phyloP scores from a whole-genome alignment of 2,888 invertebrate genomes.

The Athetis lepigone region DNA sequence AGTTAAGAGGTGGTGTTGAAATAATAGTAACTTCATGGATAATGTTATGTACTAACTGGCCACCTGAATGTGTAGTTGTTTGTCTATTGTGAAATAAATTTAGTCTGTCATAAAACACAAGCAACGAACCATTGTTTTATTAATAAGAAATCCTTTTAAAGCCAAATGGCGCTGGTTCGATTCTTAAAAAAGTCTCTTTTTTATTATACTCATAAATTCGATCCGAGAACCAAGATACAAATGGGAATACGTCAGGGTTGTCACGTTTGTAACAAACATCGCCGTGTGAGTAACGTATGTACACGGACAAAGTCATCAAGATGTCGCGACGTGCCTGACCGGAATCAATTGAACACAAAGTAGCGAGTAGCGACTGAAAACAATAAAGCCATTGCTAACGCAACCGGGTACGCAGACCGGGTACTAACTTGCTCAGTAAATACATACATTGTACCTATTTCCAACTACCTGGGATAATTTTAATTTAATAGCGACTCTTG shows the following conservation, averaged over 20 bases:
- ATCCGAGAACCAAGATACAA: neutral
- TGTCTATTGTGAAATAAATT: too few relatives aligned
- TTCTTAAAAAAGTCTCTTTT: neutral
- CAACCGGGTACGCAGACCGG: slow-evolving; percentile 37
- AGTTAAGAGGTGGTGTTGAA: too few relatives aligned
- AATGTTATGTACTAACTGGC: too few relatives aligned
- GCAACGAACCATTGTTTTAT: too few relatives aligned
- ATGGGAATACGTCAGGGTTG: slow-evolving; percentile 15
- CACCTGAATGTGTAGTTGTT: too few relatives aligned
- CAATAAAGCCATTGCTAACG: slow-evolving; percentile 61
- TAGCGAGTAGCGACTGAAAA: slow-evolving; percentile 62
- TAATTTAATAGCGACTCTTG: slow-evolving; percentile 26
- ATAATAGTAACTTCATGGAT: too few relatives aligned
- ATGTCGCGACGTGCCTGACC: slow-evolving; percentile 54
- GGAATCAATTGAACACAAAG: slow-evolving; percentile 71
- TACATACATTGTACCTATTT: slow-evolving; percentile 55
- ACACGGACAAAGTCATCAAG: slow-evolving; percentile 52
- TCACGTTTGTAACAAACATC: slow-evolving; percentile 45
- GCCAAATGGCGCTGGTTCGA: neutral
- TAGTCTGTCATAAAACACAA: too few relatives aligned
- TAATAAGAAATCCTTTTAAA: neutral
- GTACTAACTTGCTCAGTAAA: slow-evolving; percentile 53
- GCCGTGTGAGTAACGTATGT: slow-evolving; percentile 4
- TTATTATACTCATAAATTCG: slow-evolving; percentile 8
- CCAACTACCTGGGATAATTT: slow-evolving; percentile 29